phyloP scores from a whole-genome alignment of 1,140 invertebrate species.

The Cardiocondyla obscurior region DNA sequence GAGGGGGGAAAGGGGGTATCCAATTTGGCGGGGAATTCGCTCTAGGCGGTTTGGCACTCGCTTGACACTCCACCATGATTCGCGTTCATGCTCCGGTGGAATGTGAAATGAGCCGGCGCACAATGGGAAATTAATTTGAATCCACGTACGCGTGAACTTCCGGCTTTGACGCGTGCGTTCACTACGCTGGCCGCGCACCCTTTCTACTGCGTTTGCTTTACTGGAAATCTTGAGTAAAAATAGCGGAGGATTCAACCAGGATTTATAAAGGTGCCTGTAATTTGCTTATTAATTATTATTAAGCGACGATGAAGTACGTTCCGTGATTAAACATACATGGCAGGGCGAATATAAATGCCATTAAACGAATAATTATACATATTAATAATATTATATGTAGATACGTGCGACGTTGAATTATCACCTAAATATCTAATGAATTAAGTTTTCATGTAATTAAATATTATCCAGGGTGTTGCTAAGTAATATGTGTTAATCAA shows the following conservation, averaged over 20 bases:
- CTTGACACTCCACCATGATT: slow-evolving; percentile 36
- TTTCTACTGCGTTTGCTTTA: background rate
- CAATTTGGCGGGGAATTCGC: slow-evolving; percentile 61
- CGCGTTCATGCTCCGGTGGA: slow-evolving; percentile 56
- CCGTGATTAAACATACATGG: background rate
- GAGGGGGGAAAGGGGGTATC: background rate
- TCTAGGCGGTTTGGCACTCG: slow-evolving; percentile 34
- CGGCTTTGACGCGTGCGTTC: slow-evolving; percentile 55
- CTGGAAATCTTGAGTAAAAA: slow-evolving; percentile 17
- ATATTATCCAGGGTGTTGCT: too few relatives aligned
- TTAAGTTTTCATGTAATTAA: background rate
- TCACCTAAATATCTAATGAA: background rate
- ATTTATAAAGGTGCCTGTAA: background rate
- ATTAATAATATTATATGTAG: background rate
- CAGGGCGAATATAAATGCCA: background rate
- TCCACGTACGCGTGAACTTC: slow-evolving; percentile 59
- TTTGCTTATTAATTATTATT: background rate
- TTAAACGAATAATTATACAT: background rate
- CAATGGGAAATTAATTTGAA: slow-evolving; percentile 77
- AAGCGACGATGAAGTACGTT: background rate
- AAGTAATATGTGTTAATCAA: too few relatives aligned
- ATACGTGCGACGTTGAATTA: background rate
- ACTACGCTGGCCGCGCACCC: background rate
- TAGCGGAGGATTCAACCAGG: background rate
- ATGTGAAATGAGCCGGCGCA: slow-evolving; percentile 73